Evolutionary conservation across 2,113 vertebrate genomes (phyloP), one percentile per base, ranked within the genome.

Genomic region (Setophaga coronata): DNA sequence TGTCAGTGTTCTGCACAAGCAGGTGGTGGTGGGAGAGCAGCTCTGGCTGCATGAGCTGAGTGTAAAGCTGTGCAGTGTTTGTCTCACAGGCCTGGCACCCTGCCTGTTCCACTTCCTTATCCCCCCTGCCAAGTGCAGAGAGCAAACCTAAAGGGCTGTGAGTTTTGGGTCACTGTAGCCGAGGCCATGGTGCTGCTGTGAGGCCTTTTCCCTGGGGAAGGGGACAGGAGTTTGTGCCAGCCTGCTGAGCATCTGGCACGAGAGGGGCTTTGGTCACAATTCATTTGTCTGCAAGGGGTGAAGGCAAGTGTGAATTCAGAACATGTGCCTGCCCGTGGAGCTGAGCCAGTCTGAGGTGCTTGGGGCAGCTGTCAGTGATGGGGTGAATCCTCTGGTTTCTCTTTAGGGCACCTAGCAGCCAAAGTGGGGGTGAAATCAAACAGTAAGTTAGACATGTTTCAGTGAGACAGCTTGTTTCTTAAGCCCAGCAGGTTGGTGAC

Each of bases 291-390:
- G 50, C 45, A 34, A 47, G 51, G 11, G 33, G 14, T 23, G 64
- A 61, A 31, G 54, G 14, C 58, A 31, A 24, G 31, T 48, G 54
- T 40, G 81, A 73, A 60, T 56, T 65, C 31, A 40, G 77, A 81
- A 24, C 33, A 14, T 0, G 2, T 64, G 57, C 38, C 62, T 67
- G 33, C 57, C 9, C 0, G 0, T 48, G 56, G 60, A 33, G 36
- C 64, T 69, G 81, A 80, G 64, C 69, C 69, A 12, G 24, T 16
- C n/a, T 2, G 28, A 48, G 62, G 18, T 70, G n/a, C 4, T 19
- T 42, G 23, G 2, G 36, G 54, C 13, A 11, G 10, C 8, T 26
- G 4, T 50, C 50, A 40, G 45, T 1, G 1, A 18, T 62, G 61
- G 36, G 50, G 19, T 42, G 42, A 42, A 40, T 60, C 18, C 7